A percentile compares a stretch with the other conserved stretches of the same genome.
These are phyloP conservation scores for Aphrophora alni DNA, from an alignment of 2,888 invertebrate genomes.

Conservation along the genomic window DNA sequence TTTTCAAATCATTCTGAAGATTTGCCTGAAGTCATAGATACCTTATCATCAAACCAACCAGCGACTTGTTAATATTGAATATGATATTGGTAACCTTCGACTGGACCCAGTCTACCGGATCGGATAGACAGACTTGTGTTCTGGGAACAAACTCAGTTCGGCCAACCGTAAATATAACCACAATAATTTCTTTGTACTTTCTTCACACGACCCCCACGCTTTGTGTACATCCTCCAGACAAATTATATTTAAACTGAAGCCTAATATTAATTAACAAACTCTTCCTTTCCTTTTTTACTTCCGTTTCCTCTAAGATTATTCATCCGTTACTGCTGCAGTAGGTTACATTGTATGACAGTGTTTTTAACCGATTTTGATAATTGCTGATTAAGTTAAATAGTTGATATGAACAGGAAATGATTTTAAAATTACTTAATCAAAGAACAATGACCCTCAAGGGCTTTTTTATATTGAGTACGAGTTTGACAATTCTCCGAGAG, in stretches of 20 bases:
- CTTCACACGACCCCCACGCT: background rate
- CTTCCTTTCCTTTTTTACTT: background rate
- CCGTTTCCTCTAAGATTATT: background rate
- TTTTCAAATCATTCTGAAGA: no score
- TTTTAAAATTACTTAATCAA: no score
- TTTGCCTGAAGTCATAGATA: no score
- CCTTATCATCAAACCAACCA: no score
- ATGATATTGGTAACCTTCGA: background rate
- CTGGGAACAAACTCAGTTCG: background rate
- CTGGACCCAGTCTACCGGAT: background rate
- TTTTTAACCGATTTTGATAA: no score
- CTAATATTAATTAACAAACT: background rate
- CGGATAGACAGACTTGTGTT: background rate
- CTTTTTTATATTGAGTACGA: no score
- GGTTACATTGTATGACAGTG: no score
- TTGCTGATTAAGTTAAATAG: no score
- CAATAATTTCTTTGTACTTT: background rate
- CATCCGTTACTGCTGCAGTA: background rate
- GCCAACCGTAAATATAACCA: background rate
- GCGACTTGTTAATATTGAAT: background rate
- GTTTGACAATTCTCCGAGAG: no score
- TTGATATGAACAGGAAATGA: no score
- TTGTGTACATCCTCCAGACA: background rate
- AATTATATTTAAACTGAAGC: background rate
- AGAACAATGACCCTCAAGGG: no score